Conservation (phyloP, 2,797 vertebrate species). For the Trachops cirrhosus region DNA sequence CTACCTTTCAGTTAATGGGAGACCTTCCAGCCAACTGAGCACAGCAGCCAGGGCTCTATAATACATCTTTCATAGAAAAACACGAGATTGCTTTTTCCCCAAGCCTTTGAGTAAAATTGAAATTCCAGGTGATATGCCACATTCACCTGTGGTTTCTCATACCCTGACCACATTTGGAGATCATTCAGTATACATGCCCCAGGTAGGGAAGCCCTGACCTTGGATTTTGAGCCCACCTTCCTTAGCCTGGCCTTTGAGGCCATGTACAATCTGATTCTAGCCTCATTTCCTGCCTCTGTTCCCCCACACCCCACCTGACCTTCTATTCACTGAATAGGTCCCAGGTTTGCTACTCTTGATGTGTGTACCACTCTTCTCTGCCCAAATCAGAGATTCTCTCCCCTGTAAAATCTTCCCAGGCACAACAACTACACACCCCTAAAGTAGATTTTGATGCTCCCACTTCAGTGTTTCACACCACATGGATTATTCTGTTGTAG, state of each 20-base stretch:
- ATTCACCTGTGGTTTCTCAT: not conserved
- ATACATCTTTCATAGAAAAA: not conserved
- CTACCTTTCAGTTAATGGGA: not conserved
- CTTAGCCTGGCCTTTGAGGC: not conserved
- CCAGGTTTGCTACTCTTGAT: not conserved
- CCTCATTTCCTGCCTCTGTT: not conserved
- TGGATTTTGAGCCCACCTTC: not conserved
- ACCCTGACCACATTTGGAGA: not conserved
- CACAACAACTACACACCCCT: not conserved
- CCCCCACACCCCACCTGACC: not conserved
- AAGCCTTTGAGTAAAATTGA: constrained; percentile 14
- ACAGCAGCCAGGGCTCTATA: not conserved
- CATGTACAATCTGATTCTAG: not conserved
- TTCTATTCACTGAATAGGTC: not conserved
- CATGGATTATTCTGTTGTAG: not conserved
- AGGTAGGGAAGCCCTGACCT: not conserved
- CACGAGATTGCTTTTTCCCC: not conserved
- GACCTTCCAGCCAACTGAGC: not conserved
- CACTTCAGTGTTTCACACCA: not conserved
- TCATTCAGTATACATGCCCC: not conserved
- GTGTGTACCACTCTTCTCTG: not conserved
- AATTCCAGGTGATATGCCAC: not conserved
- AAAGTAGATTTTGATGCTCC: not conserved
- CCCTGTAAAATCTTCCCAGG: not conserved
- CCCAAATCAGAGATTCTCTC: not conserved